A percentile compares a stretch with the other conserved stretches of the same genome.
phyloP scores from a whole-genome alignment of 1,140 invertebrate species.

The Saccostrea echinata region DNA sequence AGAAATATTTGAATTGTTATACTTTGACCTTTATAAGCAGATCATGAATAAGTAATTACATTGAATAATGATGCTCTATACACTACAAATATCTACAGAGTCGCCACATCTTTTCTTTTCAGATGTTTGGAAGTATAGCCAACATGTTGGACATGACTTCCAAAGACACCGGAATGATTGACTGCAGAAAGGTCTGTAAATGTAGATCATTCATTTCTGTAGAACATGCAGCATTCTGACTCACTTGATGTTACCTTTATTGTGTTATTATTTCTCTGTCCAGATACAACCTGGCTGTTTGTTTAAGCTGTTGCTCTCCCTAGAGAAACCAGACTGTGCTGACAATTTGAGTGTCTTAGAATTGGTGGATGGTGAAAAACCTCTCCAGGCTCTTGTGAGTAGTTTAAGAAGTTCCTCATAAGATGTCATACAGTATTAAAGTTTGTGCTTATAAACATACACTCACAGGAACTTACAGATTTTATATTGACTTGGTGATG shows the following conservation, averaged over 20 bases:
- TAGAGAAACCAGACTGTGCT: constrained; percentile 92
- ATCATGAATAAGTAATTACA: too few species aligned
- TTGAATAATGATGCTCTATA: too few species aligned
- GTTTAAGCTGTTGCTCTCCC: constrained; percentile 92
- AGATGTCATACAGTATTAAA: too few species aligned
- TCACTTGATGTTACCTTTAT: not conserved
- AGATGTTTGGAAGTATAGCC: constrained; percentile 99
- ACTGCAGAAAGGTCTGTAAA: constrained; percentile 90
- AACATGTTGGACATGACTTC: constrained; percentile 90
- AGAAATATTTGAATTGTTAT: too few species aligned
- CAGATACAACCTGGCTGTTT: constrained; percentile 93
- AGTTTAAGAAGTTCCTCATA: not conserved
- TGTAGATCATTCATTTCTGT: not conserved
- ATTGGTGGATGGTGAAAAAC: constrained; percentile 96
- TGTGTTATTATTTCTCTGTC: constrained; percentile 19
- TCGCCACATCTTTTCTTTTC: constrained; percentile 74
- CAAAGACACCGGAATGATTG: constrained; percentile 84
- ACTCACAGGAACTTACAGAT: too few species aligned
- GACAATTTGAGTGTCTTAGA: constrained; percentile 97
- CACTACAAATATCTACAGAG: too few species aligned
- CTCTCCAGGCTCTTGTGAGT: constrained; percentile 92
- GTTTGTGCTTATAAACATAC: too few species aligned
- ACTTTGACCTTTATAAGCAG: too few species aligned
- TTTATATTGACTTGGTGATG: not conserved
- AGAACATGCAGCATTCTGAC: not conserved